phyloP scores from a whole-genome alignment of 2,113 vertebrate genomes.

The Galbula dea region DNA sequence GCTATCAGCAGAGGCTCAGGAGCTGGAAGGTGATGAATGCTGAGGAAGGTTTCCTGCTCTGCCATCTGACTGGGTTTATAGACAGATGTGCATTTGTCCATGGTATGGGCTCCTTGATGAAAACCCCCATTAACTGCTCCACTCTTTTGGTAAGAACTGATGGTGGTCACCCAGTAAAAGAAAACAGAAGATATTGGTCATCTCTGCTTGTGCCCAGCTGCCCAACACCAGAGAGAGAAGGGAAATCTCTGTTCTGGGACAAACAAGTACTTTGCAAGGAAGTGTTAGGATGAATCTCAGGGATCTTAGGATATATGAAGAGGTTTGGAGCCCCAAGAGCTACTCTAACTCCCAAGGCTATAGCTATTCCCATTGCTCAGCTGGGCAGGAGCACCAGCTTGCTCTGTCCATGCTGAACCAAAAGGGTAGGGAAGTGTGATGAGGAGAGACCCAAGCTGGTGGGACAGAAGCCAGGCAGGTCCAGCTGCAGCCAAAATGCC shows the following conservation, averaged over 20 bases:
- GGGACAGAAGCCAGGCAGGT: slow-evolving; percentile 28
- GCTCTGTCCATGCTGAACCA: background rate
- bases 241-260: background rate
- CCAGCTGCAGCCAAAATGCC: slow-evolving; percentile 17
- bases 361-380: background rate
- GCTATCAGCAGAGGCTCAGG: slow-evolving; percentile 2
- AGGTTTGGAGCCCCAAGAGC: background rate
- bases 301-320: background rate
- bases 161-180: background rate
- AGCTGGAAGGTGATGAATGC: background rate
- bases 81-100: background rate
- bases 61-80: background rate
- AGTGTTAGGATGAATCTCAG: background rate
- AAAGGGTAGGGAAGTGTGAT: background rate
- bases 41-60: background rate
- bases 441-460: slow-evolving; percentile 14
- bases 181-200: background rate
- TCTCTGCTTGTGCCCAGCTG: background rate
- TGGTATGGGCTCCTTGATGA: background rate
- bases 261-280: background rate
- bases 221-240: background rate
- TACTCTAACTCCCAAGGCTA: background rate
- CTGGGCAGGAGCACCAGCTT: background rate
- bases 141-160: background rate
- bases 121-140: background rate